Evolutionary conservation across 2,797 vertebrate genomes (phyloP), one percentile per base, ranked within the genome.

Genomic region (Lithobates pipiens): DNA sequence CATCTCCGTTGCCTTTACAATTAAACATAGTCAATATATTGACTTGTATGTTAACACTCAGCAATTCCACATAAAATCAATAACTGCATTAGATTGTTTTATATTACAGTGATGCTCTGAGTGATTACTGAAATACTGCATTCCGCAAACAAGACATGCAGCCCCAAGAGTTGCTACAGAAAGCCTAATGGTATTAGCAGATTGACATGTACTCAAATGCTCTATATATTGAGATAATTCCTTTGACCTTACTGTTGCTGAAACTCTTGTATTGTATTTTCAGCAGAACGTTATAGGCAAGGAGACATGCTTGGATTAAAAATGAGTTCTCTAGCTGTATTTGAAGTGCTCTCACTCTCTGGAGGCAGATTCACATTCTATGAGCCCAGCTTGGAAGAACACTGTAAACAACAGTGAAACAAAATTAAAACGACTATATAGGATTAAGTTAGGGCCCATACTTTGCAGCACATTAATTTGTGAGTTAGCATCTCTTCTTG

Each of bases 221-320:
- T 73, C 68, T 74, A 65, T 82, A 80, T 76, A 80, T 85, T 80
- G 32, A 80, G 77, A 80, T 85, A 50, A 76, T 80, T 69, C 44
- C 18, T 63, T 46, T 85, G 84, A 75, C 77, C 84, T 85, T 76
- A 85, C 50, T 80, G 61, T 76, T 85, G 44, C 77, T 57, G 57
- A 80, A 71, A 23, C 77, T 79, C 42, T 76, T 32, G 65, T 69
- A 85, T 72, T 85, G 84, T 65, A 76, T 80, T 85, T 69, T 57
- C 25, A 80, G 73, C 84, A 80, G 71, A 18, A 75, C 27, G 21
- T 39, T 67, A 85, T 80, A 80, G 36, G 46, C 39, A 69, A 7
- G 27, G 70, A 44, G 67, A 84, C 83, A 84, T 65, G 75, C 50
- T 65, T 4, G 16, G 83, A 85, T 85, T 85, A 85, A 65, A 79